phyloP scores from a whole-genome alignment of 2,797 vertebrate species.

The Phaenicophaeus curvirostris region DNA sequence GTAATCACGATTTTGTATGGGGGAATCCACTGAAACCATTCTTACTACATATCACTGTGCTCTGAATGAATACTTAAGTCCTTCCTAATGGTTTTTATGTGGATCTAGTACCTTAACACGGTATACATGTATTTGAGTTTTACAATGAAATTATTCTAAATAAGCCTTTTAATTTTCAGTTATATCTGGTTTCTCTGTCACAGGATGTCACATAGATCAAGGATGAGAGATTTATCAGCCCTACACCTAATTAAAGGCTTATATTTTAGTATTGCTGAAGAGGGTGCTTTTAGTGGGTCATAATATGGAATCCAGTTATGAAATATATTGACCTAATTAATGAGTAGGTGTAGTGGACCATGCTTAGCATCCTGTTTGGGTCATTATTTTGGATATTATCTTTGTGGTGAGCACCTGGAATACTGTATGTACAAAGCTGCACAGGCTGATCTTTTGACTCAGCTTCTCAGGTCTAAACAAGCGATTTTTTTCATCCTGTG shows the following conservation, averaged over 20 bases:
- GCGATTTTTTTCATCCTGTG: background rate
- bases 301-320: slow-evolving; percentile 27
- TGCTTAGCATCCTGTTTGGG: background rate
- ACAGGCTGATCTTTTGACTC: background rate
- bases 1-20: slow-evolving; percentile 47
- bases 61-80: slow-evolving; percentile 34
- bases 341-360: background rate
- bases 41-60: slow-evolving; percentile 11
- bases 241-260: slow-evolving; percentile 62
- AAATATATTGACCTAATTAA: slow-evolving; percentile 35
- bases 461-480: background rate
- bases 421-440: background rate
- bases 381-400: background rate
- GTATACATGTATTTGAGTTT: background rate
- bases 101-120: background rate
- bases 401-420: background rate
- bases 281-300: background rate
- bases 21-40: slow-evolving; percentile 57
- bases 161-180: slow-evolving; percentile 35
- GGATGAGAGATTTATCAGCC: slow-evolving; percentile 49
- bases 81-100: background rate
- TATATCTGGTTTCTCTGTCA: slow-evolving; percentile 31
- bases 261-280: slow-evolving; percentile 39
- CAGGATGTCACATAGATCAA: slow-evolving; percentile 30
- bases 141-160: background rate